Conservation (phyloP, 2,797 vertebrate genomes). For the Myotis planiceps region DNA sequence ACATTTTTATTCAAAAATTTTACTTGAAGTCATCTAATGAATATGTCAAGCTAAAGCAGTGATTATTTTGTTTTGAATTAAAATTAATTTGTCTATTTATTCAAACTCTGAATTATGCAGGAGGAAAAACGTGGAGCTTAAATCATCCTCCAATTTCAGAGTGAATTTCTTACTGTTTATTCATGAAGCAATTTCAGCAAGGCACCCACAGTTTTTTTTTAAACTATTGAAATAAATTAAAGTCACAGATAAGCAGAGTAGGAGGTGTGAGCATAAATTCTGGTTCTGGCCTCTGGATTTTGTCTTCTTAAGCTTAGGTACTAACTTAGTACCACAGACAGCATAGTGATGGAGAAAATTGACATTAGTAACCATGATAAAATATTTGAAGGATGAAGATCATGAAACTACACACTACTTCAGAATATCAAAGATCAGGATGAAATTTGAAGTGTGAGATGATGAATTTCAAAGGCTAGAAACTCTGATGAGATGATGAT, state of each 20-base stretch:
- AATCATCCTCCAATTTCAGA: slow-evolving; percentile 41
- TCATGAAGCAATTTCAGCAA: slow-evolving; percentile 43
- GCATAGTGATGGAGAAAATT: not conserved
- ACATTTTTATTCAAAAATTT: slow-evolving; percentile 39
- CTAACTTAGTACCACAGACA: not conserved
- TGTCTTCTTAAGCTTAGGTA: not conserved
- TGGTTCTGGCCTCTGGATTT: not conserved
- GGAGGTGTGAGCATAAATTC: not conserved
- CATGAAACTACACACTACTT: not conserved
- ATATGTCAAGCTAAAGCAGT: not conserved
- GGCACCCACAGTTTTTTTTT: not conserved
- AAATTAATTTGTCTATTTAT: slow-evolving; percentile 67
- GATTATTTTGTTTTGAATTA: slow-evolving; percentile 62
- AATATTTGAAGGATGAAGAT: not conserved
- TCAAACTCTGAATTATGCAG: slow-evolving; percentile 49
- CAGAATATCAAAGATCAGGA: not conserved
- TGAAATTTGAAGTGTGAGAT: not conserved
- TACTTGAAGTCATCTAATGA: slow-evolving; percentile 38
- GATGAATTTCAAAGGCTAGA: not conserved
- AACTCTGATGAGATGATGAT: not conserved
- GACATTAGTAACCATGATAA: not conserved
- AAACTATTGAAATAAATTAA: slow-evolving; percentile 28
- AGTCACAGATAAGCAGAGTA: not conserved
- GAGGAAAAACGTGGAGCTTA: not conserved
- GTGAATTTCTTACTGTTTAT: slow-evolving; percentile 38